Evolutionary conservation across 2,888 invertebrate species (phyloP).

Genomic region (Beris chalybata): DNA sequence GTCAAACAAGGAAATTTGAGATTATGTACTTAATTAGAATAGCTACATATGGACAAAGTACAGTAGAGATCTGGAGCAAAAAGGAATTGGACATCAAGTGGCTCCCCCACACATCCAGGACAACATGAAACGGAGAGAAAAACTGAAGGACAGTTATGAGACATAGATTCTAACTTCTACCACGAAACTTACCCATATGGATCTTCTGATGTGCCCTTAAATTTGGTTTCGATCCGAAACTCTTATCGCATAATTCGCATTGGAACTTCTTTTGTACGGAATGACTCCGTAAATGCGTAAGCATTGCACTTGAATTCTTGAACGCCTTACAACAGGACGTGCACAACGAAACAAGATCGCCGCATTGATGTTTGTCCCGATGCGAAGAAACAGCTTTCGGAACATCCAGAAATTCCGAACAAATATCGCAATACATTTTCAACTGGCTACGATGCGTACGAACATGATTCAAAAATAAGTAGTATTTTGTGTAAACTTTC

Average conservation of each 20-base stretch:
- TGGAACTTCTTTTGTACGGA: slow-evolving; percentile 30
- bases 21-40: no score
- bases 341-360: slow-evolving; percentile 40
- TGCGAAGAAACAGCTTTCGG: slow-evolving; percentile 41
- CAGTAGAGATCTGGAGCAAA: no score
- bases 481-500: slow-evolving; percentile 44
- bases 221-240: slow-evolving; percentile 41
- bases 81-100: no score
- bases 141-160: neutral
- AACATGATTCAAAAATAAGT: slow-evolving; percentile 47
- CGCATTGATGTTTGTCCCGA: slow-evolving; percentile 35
- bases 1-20: no score
- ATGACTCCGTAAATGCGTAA: slow-evolving; percentile 43
- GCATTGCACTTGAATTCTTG: slow-evolving; percentile 39
- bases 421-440: slow-evolving; percentile 44
- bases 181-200: slow-evolving; percentile 42
- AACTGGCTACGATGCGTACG: slow-evolving; percentile 44
- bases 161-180: neutral
- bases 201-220: slow-evolving; percentile 44
- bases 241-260: slow-evolving; percentile 42
- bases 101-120: no score
- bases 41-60: no score
- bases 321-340: slow-evolving; percentile 45
- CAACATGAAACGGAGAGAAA: neutral
- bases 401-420: slow-evolving; percentile 39